Conservation (phyloP, 2,113 vertebrate species). For the Argyrosomus japonicus region DNA sequence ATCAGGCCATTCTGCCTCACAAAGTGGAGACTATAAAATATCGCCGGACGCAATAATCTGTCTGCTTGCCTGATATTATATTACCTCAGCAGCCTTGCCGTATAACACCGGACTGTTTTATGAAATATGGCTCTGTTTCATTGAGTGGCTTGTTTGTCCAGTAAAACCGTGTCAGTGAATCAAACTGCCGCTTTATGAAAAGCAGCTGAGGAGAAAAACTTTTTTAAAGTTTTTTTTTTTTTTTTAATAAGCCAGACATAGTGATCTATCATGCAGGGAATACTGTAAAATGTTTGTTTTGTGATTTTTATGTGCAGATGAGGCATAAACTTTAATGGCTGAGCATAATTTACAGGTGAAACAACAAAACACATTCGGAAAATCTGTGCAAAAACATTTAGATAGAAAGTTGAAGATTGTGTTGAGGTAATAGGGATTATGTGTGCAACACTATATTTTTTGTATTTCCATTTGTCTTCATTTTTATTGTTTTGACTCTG, state of each 20-base stretch:
- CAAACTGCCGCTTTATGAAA: conserved; percentile 38
- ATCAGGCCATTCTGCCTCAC: conserved; percentile 61
- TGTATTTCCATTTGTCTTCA: conserved; percentile 15
- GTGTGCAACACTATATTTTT: conserved; percentile 13
- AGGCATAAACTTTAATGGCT: not conserved
- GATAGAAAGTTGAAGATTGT: not conserved
- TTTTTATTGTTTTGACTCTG: conserved; percentile 10
- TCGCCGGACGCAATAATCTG: conserved; percentile 35
- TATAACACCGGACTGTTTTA: conserved; percentile 42
- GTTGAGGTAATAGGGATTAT: not conserved
- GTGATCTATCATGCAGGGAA: not conserved
- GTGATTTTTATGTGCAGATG: conserved; percentile 1
- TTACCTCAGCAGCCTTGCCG: conserved; percentile 34
- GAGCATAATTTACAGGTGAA: not conserved
- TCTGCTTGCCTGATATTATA: conserved; percentile 48
- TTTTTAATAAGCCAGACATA: not conserved
- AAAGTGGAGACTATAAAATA: conserved; percentile 64
- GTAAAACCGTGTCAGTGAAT: conserved; percentile 60
- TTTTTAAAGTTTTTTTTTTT: not conserved
- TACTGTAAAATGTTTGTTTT: not conserved
- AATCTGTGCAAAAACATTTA: not conserved
- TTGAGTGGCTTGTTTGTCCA: conserved; percentile 50
- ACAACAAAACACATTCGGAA: not conserved
- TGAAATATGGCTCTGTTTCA: conserved; percentile 58
- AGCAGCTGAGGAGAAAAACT: conserved; percentile 1